Conservation (phyloP, 2,888 invertebrate species). For the Acanthoscelides obtectus region DNA sequence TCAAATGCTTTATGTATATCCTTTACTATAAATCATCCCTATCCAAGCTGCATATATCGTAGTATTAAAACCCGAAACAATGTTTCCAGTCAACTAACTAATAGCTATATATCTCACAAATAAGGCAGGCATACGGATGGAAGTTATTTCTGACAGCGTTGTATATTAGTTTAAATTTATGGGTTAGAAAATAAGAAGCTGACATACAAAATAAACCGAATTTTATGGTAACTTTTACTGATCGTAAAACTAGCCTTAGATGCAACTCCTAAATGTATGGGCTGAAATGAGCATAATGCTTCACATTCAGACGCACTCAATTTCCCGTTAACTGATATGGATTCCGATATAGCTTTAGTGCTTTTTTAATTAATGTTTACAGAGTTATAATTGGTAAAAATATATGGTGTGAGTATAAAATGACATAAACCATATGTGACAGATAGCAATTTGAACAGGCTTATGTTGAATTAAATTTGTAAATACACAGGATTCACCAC, state of each 20-base stretch:
- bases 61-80: not conserved
- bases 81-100: not conserved
- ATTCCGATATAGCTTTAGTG: not conserved
- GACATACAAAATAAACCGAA: slow-evolving; percentile 18
- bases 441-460: not conserved
- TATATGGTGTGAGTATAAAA: not conserved
- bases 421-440: not conserved
- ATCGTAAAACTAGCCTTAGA: slow-evolving; percentile 49
- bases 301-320: not conserved
- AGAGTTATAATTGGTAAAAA: not conserved
- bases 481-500: no score
- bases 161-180: slow-evolving; percentile 19
- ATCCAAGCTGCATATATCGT: not conserved
- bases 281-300: not conserved
- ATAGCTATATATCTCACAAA: not conserved
- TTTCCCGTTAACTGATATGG: not conserved
- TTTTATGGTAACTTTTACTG: slow-evolving; percentile 15
- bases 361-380: not conserved
- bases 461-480: no score
- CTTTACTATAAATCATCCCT: not conserved
- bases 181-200: slow-evolving; percentile 15
- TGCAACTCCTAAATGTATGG: slow-evolving; percentile 55
- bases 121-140: not conserved
- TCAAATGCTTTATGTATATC: not conserved
- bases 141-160: slow-evolving; percentile 16